Base-by-base conservation (phyloP, 2,797 vertebrate genomes). In the Chloroceryle inda region DNA sequence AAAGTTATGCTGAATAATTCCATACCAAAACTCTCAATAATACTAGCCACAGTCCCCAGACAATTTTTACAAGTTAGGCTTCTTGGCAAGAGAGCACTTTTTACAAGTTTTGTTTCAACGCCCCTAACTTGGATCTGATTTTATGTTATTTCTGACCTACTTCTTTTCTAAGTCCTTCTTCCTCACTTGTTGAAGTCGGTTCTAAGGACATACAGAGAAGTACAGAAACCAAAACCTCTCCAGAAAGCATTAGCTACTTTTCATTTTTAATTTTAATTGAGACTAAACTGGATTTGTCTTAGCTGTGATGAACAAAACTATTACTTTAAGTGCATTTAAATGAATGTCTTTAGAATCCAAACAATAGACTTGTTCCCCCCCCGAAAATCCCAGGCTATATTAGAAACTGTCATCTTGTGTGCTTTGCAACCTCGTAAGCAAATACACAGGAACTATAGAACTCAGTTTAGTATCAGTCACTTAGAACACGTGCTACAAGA, bases 401-500 rank as follows among this genome's bases (percentile, higher is more conserved):
- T 68, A 53, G 13, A 35, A 63, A 38, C 3, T 44, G 12, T 12
- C 22, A 59, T 13, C 56, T 29, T 16, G 13, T 10, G 23, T 81
- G 37, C 35, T 56, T 17, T 71, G 45, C 50, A 75, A 13, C 20
- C 45, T 26, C 29, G 9, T 63, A 79, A 33, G 13, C 45, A 63
- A 26, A 13, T 15, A n/a, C 12, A 26, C 3, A 10, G 26, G 29
- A 7, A 44, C 29, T 33, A 23, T 2, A 93, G 56, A 66, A 24
- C 31, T 44, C 37, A 56, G 5, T 8, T 75, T 38, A 56, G n/a
- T 8, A 24, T 6, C 40, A 64, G 35, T 12, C 72, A 24, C 4
- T 6, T 6, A 17, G 7, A 45, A 52, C 56, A 80, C 50, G 44
- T 0, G 0, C 59, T 16, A 10, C 12, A 35, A 22, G 27, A 44